Evolutionary conservation across 2,113 vertebrate species (phyloP).

Genomic region (Anarhynchus alexandrinus): DNA sequence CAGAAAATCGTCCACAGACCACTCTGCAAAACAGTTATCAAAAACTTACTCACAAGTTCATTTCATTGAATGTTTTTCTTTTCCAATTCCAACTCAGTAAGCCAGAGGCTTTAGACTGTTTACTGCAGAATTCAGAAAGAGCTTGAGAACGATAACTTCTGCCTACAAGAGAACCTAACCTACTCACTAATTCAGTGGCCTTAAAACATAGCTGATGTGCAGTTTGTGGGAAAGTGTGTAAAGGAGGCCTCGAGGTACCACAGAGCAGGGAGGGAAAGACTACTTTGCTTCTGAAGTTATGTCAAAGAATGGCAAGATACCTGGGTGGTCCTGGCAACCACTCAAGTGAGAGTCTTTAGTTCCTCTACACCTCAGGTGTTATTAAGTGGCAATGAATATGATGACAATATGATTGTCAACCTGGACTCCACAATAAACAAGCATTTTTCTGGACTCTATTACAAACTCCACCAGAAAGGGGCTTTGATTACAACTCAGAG

Average conservation of each 20-base stretch:
- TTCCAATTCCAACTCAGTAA: background rate
- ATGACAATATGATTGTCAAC: background rate
- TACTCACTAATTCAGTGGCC: background rate
- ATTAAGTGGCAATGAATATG: background rate
- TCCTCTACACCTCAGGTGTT: background rate
- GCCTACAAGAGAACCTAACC: background rate
- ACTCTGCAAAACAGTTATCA: background rate
- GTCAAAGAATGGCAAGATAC: background rate
- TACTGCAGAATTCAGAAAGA: background rate
- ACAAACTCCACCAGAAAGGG: background rate
- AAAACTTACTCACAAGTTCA: fast-evolving
- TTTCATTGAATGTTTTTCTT: background rate
- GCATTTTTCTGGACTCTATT: background rate
- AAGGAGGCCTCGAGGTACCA: background rate
- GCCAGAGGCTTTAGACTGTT: background rate
- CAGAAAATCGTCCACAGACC: background rate
- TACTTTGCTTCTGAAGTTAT: background rate
- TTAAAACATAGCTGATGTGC: background rate
- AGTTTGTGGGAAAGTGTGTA: background rate
- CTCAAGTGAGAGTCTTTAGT: background rate
- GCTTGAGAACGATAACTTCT: background rate
- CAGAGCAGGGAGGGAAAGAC: background rate
- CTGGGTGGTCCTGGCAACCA: background rate
- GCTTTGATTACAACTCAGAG: background rate
- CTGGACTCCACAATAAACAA: background rate